Percentiles rank a stretch among this genome's conserved stretches.
Conservation (phyloP, 2,113 vertebrate species). For the Mesembrinibis cayennensis region DNA sequence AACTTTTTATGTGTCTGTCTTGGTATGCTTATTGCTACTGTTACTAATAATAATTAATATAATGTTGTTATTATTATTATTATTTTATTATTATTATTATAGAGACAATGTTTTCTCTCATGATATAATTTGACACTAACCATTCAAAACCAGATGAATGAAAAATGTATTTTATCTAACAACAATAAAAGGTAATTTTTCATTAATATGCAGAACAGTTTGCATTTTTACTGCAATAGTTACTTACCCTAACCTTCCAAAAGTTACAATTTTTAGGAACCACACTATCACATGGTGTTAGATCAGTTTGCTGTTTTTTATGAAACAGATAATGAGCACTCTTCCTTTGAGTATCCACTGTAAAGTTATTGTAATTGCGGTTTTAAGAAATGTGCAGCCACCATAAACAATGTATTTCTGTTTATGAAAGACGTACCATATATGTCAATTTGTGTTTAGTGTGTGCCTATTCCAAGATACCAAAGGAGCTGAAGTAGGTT, state of each 20-base stretch:
- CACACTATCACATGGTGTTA: background rate
- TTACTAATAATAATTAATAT: background rate
- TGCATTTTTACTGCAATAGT: background rate
- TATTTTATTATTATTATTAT: background rate
- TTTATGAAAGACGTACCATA: background rate
- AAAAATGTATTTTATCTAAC: background rate
- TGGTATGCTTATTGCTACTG: background rate
- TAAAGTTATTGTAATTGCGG: background rate
- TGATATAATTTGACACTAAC: background rate
- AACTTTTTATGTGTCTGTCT: background rate
- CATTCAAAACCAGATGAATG: background rate
- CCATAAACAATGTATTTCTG: background rate
- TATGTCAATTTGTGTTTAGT: slow-evolving; percentile 47
- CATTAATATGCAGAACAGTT: background rate
- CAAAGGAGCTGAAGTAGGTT: slow-evolving; percentile 48
- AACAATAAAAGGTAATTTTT: background rate
- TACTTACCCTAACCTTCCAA: background rate
- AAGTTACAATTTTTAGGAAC: background rate
- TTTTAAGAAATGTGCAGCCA: background rate
- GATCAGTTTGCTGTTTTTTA: background rate
- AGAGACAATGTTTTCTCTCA: background rate
- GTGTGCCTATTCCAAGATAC: slow-evolving; percentile 79
- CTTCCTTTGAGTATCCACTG: background rate
- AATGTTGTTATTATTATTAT: background rate
- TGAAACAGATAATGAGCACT: background rate